phyloP scores from a whole-genome alignment of 2,888 invertebrate genomes.

The Dermolepida albohirtum region DNA sequence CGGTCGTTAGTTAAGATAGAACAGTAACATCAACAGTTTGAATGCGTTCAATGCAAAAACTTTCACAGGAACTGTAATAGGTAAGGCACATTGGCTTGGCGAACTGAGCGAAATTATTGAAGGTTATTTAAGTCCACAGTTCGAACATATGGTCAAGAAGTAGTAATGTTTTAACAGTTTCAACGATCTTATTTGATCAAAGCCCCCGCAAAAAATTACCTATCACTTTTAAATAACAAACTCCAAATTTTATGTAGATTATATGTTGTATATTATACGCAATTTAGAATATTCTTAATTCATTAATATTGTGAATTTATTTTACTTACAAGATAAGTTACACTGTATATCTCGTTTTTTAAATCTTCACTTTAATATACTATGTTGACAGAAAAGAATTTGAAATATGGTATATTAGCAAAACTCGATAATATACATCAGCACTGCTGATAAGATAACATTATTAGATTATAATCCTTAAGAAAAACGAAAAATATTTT shows the following conservation, averaged over 20 bases:
- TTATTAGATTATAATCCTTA: slow-evolving; percentile 26
- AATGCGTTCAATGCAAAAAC: slow-evolving; percentile 44
- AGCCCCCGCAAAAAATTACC: slow-evolving; percentile 18
- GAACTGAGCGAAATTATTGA: slow-evolving; percentile 15
- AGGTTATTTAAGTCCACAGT: slow-evolving; percentile 24
- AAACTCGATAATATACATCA: slow-evolving; percentile 30
- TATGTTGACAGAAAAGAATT: slow-evolving; percentile 1
- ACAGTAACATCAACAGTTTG: slow-evolving; percentile 1
- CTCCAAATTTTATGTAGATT: background rate
- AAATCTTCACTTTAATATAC: background rate
- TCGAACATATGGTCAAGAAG: slow-evolving; percentile 36
- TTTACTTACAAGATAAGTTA: too few relatives aligned
- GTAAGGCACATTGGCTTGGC: slow-evolving; percentile 34
- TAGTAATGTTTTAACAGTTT: slow-evolving; percentile 8
- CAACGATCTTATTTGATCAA: background rate
- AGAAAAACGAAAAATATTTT: background rate
- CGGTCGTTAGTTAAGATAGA: background rate
- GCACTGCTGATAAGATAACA: slow-evolving; percentile 36
- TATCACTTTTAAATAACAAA: slow-evolving; percentile 15
- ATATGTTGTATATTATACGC: too few relatives aligned
- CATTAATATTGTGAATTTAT: too few relatives aligned
- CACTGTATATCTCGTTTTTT: too few relatives aligned
- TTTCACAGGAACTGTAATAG: slow-evolving; percentile 48
- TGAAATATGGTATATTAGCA: slow-evolving; percentile 9
- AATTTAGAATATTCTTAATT: too few relatives aligned